Percentiles rank a stretch among this genome's conserved stretches.
phyloP scores from a whole-genome alignment of 1,140 invertebrate genomes.

The Dendroctonus valens region DNA sequence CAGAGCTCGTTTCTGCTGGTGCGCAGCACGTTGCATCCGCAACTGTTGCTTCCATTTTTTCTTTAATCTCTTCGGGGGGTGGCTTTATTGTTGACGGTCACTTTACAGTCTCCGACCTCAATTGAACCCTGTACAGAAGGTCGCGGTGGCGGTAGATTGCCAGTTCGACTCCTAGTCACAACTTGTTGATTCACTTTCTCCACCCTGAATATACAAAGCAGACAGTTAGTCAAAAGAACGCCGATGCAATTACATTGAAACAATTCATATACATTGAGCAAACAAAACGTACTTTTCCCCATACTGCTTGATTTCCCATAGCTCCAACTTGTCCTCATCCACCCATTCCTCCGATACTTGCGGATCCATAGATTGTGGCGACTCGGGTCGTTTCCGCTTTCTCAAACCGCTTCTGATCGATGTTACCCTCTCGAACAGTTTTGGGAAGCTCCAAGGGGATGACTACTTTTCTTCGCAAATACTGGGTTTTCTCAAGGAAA shows the following conservation, averaged over 20 bases:
- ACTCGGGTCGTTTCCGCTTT: conserved; percentile 87
- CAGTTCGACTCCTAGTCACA: conserved; percentile 72
- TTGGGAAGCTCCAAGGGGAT: conserved; percentile 93
- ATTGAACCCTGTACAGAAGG: conserved; percentile 42
- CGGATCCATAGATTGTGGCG: conserved; percentile 85
- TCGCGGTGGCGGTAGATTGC: conserved; percentile 60
- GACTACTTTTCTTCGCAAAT: conserved; percentile 84
- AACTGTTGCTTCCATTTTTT: conserved; percentile 89
- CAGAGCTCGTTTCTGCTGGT: conserved; percentile 78
- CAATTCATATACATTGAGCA: neutral
- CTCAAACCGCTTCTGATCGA: conserved; percentile 89
- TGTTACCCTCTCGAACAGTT: conserved; percentile 88
- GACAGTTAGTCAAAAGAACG: neutral
- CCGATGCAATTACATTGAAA: neutral
- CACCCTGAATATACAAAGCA: conserved; percentile 50
- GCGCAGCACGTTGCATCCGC: conserved; percentile 78
- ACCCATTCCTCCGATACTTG: conserved; percentile 94
- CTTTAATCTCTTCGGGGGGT: conserved; percentile 81
- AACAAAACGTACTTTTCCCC: conserved; percentile 67
- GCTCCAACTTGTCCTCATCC: conserved; percentile 90
- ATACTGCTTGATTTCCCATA: conserved; percentile 97
- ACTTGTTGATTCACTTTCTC: conserved; percentile 66
- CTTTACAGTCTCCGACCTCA: conserved; percentile 34
- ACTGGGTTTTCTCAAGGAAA: conserved; percentile 87
- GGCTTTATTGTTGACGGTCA: conserved; percentile 57